These are phyloP conservation scores for Nothoprocta perdicaria DNA, from an alignment of 2,113 vertebrate genomes.

Conservation along the genomic window DNA sequence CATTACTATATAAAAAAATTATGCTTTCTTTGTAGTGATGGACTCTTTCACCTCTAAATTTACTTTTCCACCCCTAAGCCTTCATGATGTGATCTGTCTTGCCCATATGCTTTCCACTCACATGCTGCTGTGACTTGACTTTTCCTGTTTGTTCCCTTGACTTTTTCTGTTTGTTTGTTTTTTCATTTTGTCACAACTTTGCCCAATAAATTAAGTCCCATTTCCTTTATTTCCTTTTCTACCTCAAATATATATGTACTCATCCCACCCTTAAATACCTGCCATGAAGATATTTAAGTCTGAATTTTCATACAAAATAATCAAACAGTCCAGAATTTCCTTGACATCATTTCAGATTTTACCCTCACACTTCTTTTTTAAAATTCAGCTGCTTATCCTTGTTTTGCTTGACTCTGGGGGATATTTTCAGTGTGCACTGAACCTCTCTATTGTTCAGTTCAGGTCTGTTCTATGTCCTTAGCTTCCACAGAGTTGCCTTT, in stretches of 20 bases:
- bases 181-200: not conserved
- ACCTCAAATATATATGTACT: not conserved
- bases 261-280: no score
- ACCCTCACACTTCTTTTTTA: not conserved
- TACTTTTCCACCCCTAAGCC: not conserved
- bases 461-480: not conserved
- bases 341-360: not conserved
- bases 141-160: not conserved
- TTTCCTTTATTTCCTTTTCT: not conserved
- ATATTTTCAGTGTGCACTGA: not conserved
- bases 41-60: not conserved
- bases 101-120: not conserved
- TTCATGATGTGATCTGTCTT: not conserved
- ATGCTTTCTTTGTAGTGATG: not conserved
- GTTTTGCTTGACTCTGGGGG: not conserved
- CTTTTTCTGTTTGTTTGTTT: not conserved
- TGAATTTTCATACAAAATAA: not conserved
- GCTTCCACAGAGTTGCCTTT: not conserved
- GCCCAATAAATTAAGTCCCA: not conserved
- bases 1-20: not conserved
- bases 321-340: not conserved
- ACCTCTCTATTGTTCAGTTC: not conserved
- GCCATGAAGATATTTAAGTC: not conserved
- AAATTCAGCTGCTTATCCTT: not conserved
- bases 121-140: no score